phyloP scores from a whole-genome alignment of 2,113 vertebrate species.

The Theristicus caerulescens region DNA sequence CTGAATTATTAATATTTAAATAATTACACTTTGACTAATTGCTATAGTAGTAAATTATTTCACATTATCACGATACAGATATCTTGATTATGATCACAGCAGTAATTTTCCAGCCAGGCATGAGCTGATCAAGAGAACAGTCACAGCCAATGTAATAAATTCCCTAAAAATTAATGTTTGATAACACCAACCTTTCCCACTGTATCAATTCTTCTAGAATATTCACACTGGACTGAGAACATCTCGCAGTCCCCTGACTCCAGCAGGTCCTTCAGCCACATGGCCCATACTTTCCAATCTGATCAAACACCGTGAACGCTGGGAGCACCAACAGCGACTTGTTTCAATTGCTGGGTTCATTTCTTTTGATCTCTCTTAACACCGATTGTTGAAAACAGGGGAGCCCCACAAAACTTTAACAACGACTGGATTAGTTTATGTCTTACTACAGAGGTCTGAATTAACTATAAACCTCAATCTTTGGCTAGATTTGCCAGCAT shows the following conservation, averaged over 20 bases:
- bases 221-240: background rate
- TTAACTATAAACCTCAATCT: background rate
- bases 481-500: background rate
- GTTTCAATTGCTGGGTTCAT: background rate
- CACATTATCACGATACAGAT: background rate
- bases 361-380: background rate
- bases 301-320: background rate
- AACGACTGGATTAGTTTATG: background rate
- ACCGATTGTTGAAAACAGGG: background rate
- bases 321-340: background rate
- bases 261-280: background rate
- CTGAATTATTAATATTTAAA: background rate
- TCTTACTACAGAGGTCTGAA: background rate
- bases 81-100: background rate
- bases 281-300: background rate
- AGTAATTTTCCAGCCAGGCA: background rate
- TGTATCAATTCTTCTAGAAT: background rate
- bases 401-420: background rate
- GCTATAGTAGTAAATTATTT: background rate
- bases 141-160: background rate
- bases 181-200: background rate
- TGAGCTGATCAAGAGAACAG: background rate
- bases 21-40: background rate
- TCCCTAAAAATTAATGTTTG: background rate
- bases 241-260: background rate